Evolutionary conservation across 2,797 vertebrate genomes (phyloP), one percentile per base, ranked within the genome.

Genomic region (Yasuhikotakia modesta): DNA sequence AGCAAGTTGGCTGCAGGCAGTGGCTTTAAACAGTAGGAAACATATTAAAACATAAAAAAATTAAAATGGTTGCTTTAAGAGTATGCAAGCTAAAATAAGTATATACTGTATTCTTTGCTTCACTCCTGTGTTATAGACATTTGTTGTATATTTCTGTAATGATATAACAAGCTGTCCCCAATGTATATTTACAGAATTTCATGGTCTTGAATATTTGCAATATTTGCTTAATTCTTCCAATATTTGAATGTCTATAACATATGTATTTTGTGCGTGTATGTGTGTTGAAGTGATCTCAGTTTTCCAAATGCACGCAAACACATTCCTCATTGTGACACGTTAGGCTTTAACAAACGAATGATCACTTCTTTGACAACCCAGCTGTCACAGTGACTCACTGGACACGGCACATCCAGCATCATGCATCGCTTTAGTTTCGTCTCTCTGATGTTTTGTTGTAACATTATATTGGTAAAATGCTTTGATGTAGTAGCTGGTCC

Each of bases 361-460:
- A 68, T 17, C 55, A 60, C 50, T 35, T 60, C 46, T 21, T 71
- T 73, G 52, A 66, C 77, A 73, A 66, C 61, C 60, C 46, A 74
- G 64, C 53, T 58, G 52, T 67, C 32, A 65, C 30, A 12, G 30
- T 65, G 53, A 57, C 7, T 57, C 63, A 57, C 2, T 21, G 53
- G 39, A 68, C 17, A 48, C 7, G 2, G 22, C 10, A 68, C 27
- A 14, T 69, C 10, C 7, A 50, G 43, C 43, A 35, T 77, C 50
- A 48, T 68, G 35, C 39, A 69, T 32, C 27, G 22, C 27, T 67
- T 30, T 6, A 57, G 50, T 66, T 12, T 30, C 7, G n/a, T 75
- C 61, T 55, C 48, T 75, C 50, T 58, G 21, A 55, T 16, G 43
- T 10, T 61, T 61, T 61, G 58, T 48, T 61, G 32, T 39, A 43